A percentile compares a stretch with the other conserved stretches of the same genome.
phyloP scores from a whole-genome alignment of 92 coral and sea anemone species.

The Porites lobata region DNA sequence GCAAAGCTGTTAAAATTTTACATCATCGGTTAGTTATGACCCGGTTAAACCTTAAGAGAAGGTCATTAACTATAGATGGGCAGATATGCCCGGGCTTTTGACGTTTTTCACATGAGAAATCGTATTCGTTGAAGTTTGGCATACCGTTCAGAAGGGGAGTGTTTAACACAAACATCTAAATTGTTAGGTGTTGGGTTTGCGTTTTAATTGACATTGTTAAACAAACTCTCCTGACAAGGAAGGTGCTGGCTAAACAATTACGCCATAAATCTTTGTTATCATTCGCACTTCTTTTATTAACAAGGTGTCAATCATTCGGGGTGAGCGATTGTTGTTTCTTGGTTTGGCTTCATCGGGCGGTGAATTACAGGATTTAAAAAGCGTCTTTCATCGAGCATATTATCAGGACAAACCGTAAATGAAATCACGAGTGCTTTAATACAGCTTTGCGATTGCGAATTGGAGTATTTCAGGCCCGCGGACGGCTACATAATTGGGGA shows the following conservation, averaged over 20 bases:
- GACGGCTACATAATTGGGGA: background rate
- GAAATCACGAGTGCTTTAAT: constrained; percentile 48
- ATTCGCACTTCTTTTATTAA: constrained; percentile 80
- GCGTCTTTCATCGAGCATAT: constrained; percentile 91
- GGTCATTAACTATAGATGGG: constrained; percentile 51
- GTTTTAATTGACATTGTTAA: constrained; percentile 76
- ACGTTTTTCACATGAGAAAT: constrained; percentile 8
- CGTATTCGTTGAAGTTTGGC: background rate
- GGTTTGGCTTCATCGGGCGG: constrained; percentile 62
- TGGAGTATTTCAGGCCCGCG: background rate
- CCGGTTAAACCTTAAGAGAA: constrained; percentile 45
- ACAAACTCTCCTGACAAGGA: constrained; percentile 76
- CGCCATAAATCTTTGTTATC: constrained; percentile 82
- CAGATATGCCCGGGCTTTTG: constrained; percentile 14
- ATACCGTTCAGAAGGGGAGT: constrained; percentile 2
- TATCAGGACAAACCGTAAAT: constrained; percentile 66
- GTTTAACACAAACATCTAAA: constrained; percentile 52
- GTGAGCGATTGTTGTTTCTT: constrained; percentile 65
- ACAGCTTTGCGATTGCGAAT: constrained; percentile 18
- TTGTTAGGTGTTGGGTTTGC: constrained; percentile 58
- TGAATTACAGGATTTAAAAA: constrained; percentile 88
- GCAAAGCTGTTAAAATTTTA: constrained; percentile 47
- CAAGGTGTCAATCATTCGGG: constrained; percentile 90
- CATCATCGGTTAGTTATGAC: constrained; percentile 64
- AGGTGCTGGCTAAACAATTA: constrained; percentile 84